phyloP scores from a whole-genome alignment of 2,113 vertebrate species.

The Emydura subglobosa region DNA sequence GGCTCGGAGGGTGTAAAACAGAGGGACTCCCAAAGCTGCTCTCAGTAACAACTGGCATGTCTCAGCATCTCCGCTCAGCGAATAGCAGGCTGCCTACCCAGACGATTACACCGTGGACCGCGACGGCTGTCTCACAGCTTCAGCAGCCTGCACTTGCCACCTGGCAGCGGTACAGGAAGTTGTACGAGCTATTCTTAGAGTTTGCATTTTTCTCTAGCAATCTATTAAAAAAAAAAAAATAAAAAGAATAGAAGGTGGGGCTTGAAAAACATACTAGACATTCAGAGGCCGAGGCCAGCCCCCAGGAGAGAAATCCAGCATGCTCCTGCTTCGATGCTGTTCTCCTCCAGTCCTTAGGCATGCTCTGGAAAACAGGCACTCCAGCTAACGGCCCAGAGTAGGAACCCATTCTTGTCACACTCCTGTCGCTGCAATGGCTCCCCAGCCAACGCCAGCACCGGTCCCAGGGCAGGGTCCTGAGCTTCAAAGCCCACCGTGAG shows the following conservation, averaged over 20 bases:
- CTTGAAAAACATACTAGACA: neutral
- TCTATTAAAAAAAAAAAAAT: neutral
- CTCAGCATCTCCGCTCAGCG: neutral
- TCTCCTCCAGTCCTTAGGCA: neutral
- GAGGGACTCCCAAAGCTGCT: neutral
- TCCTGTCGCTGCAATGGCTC: neutral
- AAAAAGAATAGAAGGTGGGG: neutral
- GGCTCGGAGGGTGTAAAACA: neutral
- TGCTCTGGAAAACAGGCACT: neutral
- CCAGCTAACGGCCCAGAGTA: neutral
- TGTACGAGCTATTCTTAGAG: conserved; percentile 65
- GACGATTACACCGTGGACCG: fast-evolving
- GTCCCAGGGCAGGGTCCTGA: neutral
- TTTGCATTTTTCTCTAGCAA: fast-evolving
- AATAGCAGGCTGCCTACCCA: neutral
- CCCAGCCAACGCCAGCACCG: neutral
- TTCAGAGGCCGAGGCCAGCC: neutral
- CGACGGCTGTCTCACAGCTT: conserved; percentile 35
- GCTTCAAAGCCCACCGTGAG: neutral
- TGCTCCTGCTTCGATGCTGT: neutral
- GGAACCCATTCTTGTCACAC: neutral
- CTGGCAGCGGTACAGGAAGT: conserved; percentile 65
- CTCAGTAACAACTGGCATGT: neutral
- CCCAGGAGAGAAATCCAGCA: neutral
- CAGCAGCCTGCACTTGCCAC: conserved; percentile 52